These are phyloP conservation scores for Apostichopus japonicus DNA, from an alignment of 35 echinoderm and acorn worm genomes.

Conservation along the genomic window DNA sequence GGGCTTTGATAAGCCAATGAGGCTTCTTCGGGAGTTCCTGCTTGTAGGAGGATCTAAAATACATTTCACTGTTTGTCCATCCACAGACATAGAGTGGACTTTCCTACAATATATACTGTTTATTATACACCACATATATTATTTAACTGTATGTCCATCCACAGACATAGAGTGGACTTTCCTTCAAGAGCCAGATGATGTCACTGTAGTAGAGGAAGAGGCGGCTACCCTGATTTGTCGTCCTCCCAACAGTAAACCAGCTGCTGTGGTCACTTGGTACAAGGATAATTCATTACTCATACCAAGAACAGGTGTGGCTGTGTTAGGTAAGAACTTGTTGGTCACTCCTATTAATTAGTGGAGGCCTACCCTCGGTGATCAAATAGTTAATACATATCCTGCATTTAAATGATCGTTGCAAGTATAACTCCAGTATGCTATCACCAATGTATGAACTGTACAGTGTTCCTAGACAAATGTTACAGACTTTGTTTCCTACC, in stretches of 20 bases:
- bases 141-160: conserved; percentile 2
- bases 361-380: too few relatives aligned
- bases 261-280: conserved; percentile 88
- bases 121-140: too few relatives aligned
- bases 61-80: background rate
- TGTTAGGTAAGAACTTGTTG: conserved; percentile 69
- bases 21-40: too few relatives aligned
- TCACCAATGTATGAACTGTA: too few relatives aligned
- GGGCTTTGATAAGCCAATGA: too few relatives aligned
- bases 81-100: conserved; percentile 79
- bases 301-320: conserved; percentile 55
- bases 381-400: too few relatives aligned
- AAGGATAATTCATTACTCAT: conserved; percentile 71
- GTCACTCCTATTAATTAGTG: background rate
- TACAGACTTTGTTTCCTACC: too few relatives aligned
- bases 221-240: conserved; percentile 72
- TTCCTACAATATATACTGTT: conserved; percentile 41
- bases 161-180: conserved; percentile 87
- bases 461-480: too few relatives aligned
- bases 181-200: conserved; percentile 63
- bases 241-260: conserved; percentile 82
- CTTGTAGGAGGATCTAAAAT: too few relatives aligned
- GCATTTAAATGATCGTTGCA: too few relatives aligned
- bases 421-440: too few relatives aligned
- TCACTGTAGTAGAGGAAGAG: conserved; percentile 61